phyloP scores from a whole-genome alignment of 64 coral and sea anemone species.

The Exaiptasia diaphana region DNA sequence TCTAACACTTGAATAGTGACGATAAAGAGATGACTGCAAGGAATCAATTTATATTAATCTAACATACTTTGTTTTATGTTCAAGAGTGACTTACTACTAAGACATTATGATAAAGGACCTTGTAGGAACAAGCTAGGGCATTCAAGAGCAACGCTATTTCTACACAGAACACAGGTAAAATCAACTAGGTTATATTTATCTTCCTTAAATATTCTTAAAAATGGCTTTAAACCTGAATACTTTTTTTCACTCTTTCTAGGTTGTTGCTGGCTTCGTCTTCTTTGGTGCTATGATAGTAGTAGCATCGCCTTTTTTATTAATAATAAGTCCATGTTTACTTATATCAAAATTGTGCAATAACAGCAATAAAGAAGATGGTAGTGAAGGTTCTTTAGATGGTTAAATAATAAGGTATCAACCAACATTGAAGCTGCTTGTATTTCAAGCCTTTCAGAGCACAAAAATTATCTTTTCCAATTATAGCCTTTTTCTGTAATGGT shows the following conservation, averaged over 20 bases:
- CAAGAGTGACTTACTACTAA: slow-evolving; percentile 81
- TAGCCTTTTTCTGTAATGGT: too few species aligned
- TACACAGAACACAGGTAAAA: slow-evolving; percentile 83
- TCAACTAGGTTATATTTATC: background rate
- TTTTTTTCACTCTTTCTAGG: slow-evolving; percentile 41
- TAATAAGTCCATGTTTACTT: slow-evolving; percentile 74
- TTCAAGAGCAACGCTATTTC: slow-evolving; percentile 74
- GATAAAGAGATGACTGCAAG: too few species aligned
- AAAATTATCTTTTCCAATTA: too few species aligned
- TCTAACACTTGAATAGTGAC: too few species aligned
- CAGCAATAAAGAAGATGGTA: slow-evolving; percentile 16
- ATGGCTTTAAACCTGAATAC: background rate
- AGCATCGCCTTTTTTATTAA: slow-evolving; percentile 82
- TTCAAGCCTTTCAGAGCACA: too few species aligned
- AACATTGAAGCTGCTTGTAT: too few species aligned
- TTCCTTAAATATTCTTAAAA: background rate
- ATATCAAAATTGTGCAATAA: slow-evolving; percentile 70
- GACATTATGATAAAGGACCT: slow-evolving; percentile 94
- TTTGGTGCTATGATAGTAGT: slow-evolving; percentile 85
- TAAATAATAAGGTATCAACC: too few species aligned
- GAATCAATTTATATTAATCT: too few species aligned
- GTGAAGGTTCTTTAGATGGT: too few species aligned
- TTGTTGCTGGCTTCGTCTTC: slow-evolving; percentile 92
- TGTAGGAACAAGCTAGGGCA: slow-evolving; percentile 83
- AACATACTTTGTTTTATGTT: background rate